Evolutionary conservation across 1,140 invertebrate species (phyloP).

Genomic region (Heterodera schachtii): DNA sequence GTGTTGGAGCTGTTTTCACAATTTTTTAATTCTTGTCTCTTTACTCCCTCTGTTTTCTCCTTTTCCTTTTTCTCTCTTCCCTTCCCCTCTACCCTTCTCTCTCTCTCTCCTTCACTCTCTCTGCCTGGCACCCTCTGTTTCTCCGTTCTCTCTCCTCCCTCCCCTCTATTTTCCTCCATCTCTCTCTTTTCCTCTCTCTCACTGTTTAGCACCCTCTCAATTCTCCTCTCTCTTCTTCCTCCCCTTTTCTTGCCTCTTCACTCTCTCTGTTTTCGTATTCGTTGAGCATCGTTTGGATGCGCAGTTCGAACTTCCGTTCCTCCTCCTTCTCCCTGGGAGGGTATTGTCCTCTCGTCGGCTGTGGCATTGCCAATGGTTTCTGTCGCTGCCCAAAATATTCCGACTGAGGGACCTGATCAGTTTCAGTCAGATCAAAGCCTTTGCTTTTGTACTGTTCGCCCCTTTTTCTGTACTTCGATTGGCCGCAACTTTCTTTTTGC

Average conservation of each 20-base stretch:
- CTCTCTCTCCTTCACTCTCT: too few species aligned
- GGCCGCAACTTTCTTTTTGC: conserved; percentile 1
- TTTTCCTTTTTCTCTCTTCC: too few species aligned
- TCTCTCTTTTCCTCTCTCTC: neutral
- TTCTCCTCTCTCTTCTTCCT: neutral
- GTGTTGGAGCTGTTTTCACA: neutral
- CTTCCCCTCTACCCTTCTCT: too few species aligned
- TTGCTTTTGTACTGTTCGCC: conserved; percentile 7
- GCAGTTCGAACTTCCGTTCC: conserved; percentile 16
- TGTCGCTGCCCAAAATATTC: conserved; percentile 37
- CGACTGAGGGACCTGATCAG: neutral
- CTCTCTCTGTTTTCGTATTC: neutral
- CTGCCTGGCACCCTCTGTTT: too few species aligned
- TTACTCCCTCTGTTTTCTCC: too few species aligned
- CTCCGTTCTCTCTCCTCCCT: too few species aligned
- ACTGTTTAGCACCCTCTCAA: neutral
- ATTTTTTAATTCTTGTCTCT: too few species aligned
- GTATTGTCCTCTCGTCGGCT: conserved; percentile 39
- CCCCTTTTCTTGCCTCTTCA: neutral
- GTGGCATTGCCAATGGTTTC: conserved; percentile 15
- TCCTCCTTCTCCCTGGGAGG: conserved; percentile 2
- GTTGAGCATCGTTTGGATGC: neutral
- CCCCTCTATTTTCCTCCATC: too few species aligned
- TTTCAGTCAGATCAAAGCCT: neutral
- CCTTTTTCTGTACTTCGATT: conserved; percentile 11